phyloP scores from a whole-genome alignment of 2,113 vertebrate species.

The Hemicordylus capensis region DNA sequence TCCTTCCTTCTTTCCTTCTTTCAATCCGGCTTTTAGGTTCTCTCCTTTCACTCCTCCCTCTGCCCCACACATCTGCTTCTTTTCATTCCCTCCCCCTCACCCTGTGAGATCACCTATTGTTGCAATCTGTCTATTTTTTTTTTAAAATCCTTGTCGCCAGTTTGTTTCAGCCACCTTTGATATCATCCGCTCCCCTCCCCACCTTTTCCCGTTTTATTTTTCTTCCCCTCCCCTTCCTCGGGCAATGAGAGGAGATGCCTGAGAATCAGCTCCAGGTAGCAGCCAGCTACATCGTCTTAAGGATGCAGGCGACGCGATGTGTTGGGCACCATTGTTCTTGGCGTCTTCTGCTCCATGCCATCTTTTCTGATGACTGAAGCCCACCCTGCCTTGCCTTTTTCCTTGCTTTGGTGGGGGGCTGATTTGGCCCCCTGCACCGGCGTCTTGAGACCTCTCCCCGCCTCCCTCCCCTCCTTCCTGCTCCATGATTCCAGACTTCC shows the following conservation, averaged over 20 bases:
- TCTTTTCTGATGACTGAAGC: conserved; percentile 1
- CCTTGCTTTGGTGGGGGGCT: not conserved
- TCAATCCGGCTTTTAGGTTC: conserved; percentile 37
- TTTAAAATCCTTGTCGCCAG: not conserved
- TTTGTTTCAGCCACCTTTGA: conserved; percentile 14
- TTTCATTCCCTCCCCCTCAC: conserved; percentile 56
- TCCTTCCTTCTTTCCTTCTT: conserved; percentile 62
- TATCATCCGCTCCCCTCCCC: not conserved
- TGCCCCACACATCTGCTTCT: conserved; percentile 50
- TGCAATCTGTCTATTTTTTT: conserved; percentile 55
- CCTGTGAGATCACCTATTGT: conserved; percentile 30
- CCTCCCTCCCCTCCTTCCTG: conserved; percentile 58
- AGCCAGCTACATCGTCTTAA: not conserved
- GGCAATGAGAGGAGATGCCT: not conserved
- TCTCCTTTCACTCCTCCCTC: conserved; percentile 54
- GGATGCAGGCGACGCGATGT: conserved; percentile 1
- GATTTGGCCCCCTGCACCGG: conserved; percentile 43
- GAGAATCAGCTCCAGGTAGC: conserved; percentile 13
- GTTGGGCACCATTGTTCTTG: conserved; percentile 31
- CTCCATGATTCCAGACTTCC: conserved; percentile 61
- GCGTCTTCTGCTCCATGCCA: not conserved
- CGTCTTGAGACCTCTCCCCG: conserved; percentile 62
- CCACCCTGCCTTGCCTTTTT: not conserved
- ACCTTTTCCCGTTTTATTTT: not conserved
- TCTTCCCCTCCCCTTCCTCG: not conserved